Base-by-base conservation (phyloP, 2,797 vertebrate species). In the Protonibea diacanthus region DNA sequence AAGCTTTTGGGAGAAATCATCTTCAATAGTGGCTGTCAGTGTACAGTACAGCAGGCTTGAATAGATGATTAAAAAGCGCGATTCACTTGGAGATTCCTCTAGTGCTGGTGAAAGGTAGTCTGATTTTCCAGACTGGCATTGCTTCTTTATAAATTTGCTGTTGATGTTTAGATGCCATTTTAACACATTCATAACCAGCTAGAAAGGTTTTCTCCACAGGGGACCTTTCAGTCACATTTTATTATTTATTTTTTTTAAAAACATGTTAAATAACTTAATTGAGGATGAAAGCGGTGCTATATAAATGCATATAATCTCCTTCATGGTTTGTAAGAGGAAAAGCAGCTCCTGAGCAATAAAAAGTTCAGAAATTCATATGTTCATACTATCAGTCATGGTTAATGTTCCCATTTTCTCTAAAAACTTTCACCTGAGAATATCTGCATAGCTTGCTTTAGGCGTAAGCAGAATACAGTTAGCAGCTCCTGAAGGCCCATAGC, bases 21-120 rank as follows among this genome's bases (percentile, higher is more conserved):
- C 29, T 56, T 81, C 62, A 68, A 53, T 27, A 55, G 70, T 15
- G 38, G 42, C 53, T 68, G 58, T 74, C 83, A 82, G 64, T 60
- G 51, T 21, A 47, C 59, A 48, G 56, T 15, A 60, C 42, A 48
- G 63, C 44, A 45, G 49, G 40, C 25, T 83, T 83, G 80, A 90
- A 83, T 80, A 65, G 76, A 82, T 69, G 57, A 88, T 86, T 82
- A 80, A 75, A 81, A 85, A 65, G 82, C 78, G 49, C 80, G 74
- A 82, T 44, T 70, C 57, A 67, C 80, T 71, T n/a, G 27, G 74
- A 74, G 67, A 73, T 71, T 73, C 67, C 87, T 80, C 71, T 17
- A 6, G 71, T 42, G 78, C 71, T 67, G 68, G 47, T 85, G 87
- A 89, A 89, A 80, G 68, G 87, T 89, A 71, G 73, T 42, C 61